Evolutionary conservation across 2,113 vertebrate genomes (phyloP).

Genomic region (Notothenia coriiceps): DNA sequence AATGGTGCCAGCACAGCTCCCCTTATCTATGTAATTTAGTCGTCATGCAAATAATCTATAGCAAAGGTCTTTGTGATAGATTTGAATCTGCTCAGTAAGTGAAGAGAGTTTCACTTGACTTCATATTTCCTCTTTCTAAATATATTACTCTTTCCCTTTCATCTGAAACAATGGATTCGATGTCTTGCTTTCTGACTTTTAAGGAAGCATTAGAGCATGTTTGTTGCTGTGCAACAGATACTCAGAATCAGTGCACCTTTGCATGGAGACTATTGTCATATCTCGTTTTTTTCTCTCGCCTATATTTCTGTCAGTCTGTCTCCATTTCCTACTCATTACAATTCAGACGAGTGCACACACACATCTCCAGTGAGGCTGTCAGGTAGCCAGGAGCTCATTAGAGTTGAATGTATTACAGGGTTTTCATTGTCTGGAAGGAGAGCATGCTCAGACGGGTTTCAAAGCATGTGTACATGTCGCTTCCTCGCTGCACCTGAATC

Average conservation of each 20-base stretch:
- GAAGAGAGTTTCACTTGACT: not conserved
- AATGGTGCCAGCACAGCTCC: not conserved
- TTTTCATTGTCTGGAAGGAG: slow-evolving; percentile 62
- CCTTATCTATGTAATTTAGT: not conserved
- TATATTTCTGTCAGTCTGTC: not conserved
- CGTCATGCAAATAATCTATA: not conserved
- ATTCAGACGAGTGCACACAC: not conserved
- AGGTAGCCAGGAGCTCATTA: slow-evolving; percentile 48
- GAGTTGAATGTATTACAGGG: slow-evolving; percentile 51
- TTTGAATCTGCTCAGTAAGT: not conserved
- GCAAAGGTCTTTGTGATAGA: not conserved
- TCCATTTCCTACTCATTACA: not conserved
- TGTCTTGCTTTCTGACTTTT: not conserved
- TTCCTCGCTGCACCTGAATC: slow-evolving; percentile 32
- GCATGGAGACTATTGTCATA: not conserved
- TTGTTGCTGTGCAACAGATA: slow-evolving; percentile 3
- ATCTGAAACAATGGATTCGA: not conserved
- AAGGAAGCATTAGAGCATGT: not conserved
- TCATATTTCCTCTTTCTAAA: not conserved
- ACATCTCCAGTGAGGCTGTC: slow-evolving; percentile 11
- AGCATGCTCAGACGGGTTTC: slow-evolving; percentile 52
- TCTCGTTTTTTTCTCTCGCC: not conserved
- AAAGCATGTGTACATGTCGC: slow-evolving; percentile 19
- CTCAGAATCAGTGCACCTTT: not conserved
- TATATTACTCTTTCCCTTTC: not conserved